Conservation (phyloP, 2,113 vertebrate genomes). For the Syrmaticus mikado region DNA sequence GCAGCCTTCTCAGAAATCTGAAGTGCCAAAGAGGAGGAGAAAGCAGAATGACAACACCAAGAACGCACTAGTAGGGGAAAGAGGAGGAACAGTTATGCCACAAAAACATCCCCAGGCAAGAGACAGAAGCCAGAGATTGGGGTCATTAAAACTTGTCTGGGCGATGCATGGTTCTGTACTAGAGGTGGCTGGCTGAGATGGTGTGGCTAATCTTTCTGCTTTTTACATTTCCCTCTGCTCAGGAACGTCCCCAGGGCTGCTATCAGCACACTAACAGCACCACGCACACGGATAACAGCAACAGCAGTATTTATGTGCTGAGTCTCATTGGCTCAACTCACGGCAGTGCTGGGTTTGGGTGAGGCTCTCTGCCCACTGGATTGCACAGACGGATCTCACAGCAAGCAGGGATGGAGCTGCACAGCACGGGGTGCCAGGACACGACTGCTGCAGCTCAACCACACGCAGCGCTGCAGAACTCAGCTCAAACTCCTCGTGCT, state of each 20-base stretch:
- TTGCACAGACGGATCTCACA: fast-evolving
- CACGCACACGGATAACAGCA: neutral
- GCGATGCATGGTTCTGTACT: slow-evolving; percentile 28
- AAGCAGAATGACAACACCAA: slow-evolving; percentile 37
- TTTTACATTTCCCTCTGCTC: neutral
- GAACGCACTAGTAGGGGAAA: slow-evolving; percentile 41
- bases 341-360: neutral
- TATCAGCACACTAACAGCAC: neutral
- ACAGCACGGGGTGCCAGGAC: neutral
- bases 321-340: neutral
- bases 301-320: fast-evolving
- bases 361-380: neutral
- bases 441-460: neutral
- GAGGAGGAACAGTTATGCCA: slow-evolving; percentile 22
- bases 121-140: slow-evolving; percentile 33
- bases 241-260: neutral
- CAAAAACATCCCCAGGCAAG: slow-evolving; percentile 55
- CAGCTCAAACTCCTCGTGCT: neutral
- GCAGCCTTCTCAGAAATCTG: neutral
- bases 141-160: slow-evolving; percentile 61
- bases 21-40: neutral
- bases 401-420: neutral
- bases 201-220: neutral
- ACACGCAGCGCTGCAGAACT: fast-evolving
- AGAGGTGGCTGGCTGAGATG: neutral